Base-by-base conservation (phyloP, 92 coral and sea anemone genomes). In the Pocillopora grandis region DNA sequence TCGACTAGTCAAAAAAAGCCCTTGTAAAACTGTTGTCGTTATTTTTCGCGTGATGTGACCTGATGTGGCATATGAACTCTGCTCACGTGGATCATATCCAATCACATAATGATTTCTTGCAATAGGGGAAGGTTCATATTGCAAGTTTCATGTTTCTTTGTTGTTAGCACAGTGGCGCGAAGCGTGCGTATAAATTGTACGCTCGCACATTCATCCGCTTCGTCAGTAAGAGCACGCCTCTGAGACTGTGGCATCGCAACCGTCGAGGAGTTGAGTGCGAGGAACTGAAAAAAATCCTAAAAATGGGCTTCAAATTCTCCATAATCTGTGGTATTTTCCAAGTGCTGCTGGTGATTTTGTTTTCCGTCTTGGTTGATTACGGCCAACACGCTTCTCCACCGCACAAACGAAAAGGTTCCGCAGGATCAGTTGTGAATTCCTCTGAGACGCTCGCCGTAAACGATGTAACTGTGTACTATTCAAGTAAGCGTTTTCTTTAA, bases 321-420 rank as follows among this genome's bases (percentile, higher is more conserved):
- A 42, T 94, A 33, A 23, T 86, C 2, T 90, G 88, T 10, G 84
- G 90, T 12, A 49, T 90, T 55, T 87, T 92, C 80, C 98, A 96
- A 80, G 79, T 86, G 59, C 66, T 84, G 21, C 76, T 94, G 17
- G 86, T 96, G 27, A 60, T 96, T 13, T 69, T 94, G 58, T 96
- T 90, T 66, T 90, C 96, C 2, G 80, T 89, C 15, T 79, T 96
- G 17, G 90, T 86, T 21, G 95, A 92, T 42, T 96, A 96, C 35
- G 92, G 91, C 1, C 82, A 94, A n/a, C 95, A 94, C 71, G 95
- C 95, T 15, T 71, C 68, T 16, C 89, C 95, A 0, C 87, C 89
- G 23, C 92, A 89, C 70, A 72, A 76, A 0, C 90, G 88, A 4
- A 42, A 87, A 10, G 93, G 89, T 1, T 21, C 65, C 63, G 27